These are phyloP conservation scores for Onychomys leucogaster DNA, from an alignment of 2,797 vertebrate species.

Conservation along the genomic window DNA sequence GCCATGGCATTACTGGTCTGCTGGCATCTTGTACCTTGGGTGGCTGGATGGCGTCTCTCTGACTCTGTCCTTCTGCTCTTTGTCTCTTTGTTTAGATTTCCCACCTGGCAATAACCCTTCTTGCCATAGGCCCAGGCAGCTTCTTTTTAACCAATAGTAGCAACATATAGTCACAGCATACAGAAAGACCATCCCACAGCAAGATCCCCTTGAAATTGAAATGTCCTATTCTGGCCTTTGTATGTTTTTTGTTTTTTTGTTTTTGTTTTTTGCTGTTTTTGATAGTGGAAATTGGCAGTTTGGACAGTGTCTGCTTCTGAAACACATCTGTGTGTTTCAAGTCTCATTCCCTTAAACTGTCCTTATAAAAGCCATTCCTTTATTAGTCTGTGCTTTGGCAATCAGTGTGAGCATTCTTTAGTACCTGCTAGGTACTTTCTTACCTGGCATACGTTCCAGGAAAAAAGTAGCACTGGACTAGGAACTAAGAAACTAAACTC, in stretches of 20 bases:
- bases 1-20: too few relatives aligned
- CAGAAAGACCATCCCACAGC: too few relatives aligned
- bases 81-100: too few relatives aligned
- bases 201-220: neutral
- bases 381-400: neutral
- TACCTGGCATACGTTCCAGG: neutral
- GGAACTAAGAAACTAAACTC: neutral
- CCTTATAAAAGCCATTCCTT: neutral
- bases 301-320: neutral
- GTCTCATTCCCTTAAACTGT: neutral
- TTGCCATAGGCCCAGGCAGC: too few relatives aligned
- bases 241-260: rapidly evolving
- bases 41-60: too few relatives aligned
- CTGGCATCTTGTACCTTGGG: too few relatives aligned
- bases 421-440: neutral
- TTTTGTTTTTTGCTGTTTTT: neutral
- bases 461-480: neutral
- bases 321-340: too few relatives aligned
- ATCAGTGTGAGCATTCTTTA: neutral
- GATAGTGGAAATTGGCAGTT: neutral
- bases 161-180: too few relatives aligned
- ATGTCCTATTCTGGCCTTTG: neutral
- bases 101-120: too few relatives aligned
- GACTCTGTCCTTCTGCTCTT: too few relatives aligned
- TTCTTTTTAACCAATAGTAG: too few relatives aligned